Evolutionary conservation across 2,797 vertebrate species (phyloP).

Genomic region (Sebastes umbrosus): DNA sequence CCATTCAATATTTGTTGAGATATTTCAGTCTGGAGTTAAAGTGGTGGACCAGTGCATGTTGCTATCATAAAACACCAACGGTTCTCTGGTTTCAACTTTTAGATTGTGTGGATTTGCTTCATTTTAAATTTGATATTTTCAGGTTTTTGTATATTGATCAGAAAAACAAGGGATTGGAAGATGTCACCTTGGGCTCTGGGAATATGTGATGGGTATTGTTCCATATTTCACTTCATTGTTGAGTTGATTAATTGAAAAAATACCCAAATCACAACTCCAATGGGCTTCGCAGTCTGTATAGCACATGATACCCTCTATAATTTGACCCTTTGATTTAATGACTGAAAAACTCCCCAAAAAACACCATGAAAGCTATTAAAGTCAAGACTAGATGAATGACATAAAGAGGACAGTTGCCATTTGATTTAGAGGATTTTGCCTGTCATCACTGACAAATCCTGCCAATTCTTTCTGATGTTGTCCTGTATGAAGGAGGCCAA

Average conservation of each 20-base stretch:
- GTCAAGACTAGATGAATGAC: background rate
- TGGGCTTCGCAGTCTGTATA: background rate
- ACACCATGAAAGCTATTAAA: background rate
- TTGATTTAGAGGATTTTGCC: background rate
- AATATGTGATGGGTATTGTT: background rate
- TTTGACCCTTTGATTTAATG: no score
- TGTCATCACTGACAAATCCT: background rate
- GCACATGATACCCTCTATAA: background rate
- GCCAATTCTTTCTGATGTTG: constrained; percentile 8
- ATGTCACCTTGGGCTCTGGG: background rate
- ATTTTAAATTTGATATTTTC: background rate
- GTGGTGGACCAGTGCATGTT: no score
- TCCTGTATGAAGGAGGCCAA: constrained; percentile 26
- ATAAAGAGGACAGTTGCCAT: no score
- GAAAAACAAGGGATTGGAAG: background rate
- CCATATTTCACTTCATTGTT: background rate
- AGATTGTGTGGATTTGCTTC: background rate
- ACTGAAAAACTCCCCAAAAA: background rate
- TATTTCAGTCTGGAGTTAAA: background rate
- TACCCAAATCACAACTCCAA: background rate
- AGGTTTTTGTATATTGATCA: background rate
- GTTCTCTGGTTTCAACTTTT: background rate
- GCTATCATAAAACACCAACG: background rate
- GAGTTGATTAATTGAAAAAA: background rate
- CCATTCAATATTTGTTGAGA: background rate